A percentile compares a stretch with the other conserved stretches of the same genome.
Evolutionary conservation across 2,113 vertebrate genomes (phyloP).

Genomic region (Cricetomys ansorgei): DNA sequence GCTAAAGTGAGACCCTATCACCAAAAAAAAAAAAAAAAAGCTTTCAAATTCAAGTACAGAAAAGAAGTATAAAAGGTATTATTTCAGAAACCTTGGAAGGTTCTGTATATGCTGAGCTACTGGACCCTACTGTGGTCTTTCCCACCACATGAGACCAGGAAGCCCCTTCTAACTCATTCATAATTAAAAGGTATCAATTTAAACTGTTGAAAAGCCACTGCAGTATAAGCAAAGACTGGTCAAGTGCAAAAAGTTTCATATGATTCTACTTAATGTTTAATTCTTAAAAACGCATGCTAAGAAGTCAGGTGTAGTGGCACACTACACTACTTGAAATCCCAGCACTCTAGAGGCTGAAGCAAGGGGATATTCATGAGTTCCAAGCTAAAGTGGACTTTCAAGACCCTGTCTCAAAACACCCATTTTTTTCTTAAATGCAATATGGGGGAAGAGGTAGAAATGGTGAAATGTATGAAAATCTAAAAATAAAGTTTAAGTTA

Average conservation of each 20-base stretch:
- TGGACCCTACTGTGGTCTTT: not conserved
- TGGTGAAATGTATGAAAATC: not conserved
- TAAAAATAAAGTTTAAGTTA: not conserved
- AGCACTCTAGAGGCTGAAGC: not conserved
- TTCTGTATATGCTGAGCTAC: not conserved
- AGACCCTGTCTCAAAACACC: not conserved
- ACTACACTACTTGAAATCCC: not conserved
- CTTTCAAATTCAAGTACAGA: constrained; percentile 16
- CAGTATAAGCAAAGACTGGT: not conserved
- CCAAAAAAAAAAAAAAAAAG: not conserved
- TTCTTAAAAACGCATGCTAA: not conserved
- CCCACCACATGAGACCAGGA: not conserved
- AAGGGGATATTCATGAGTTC: not conserved
- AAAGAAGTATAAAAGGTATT: not conserved
- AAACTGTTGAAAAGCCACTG: not conserved
- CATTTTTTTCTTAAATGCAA: not conserved
- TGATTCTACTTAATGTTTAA: not conserved
- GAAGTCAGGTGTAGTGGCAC: not conserved
- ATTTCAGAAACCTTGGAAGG: not conserved
- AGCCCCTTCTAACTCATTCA: not conserved
- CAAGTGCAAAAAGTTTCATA: not conserved
- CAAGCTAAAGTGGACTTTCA: not conserved
- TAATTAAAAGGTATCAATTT: not conserved
- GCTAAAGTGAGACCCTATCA: not conserved
- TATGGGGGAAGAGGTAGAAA: not conserved